A percentile compares a stretch with the other conserved stretches of the same genome.
Conservation (phyloP, 2,113 vertebrate species). For the Regulus satrapa region DNA sequence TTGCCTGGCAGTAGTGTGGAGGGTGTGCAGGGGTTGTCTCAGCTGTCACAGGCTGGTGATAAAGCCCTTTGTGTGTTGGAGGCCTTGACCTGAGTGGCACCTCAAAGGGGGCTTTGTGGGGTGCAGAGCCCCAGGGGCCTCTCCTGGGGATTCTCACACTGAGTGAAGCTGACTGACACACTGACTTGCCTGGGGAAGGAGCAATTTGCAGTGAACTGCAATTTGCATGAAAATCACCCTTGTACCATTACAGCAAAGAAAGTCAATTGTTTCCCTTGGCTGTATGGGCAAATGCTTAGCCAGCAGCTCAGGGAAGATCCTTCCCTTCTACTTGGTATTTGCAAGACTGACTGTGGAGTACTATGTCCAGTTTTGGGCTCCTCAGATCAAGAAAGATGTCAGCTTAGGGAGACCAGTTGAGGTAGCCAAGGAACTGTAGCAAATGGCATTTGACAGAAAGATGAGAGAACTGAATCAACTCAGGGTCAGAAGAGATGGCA, state of each 20-base stretch:
- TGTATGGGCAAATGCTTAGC: not conserved
- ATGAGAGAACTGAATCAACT: not conserved
- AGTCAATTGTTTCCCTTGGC: accelerated
- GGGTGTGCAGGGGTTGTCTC: not conserved
- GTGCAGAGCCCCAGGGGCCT: not conserved
- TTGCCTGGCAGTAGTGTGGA: not conserved
- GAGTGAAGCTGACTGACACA: accelerated
- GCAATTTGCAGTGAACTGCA: not conserved
- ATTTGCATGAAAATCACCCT: not conserved
- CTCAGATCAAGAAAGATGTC: not conserved
- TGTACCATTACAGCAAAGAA: not conserved
- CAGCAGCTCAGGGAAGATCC: not conserved
- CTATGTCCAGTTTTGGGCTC: not conserved
- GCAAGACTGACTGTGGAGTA: not conserved
- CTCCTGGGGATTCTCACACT: not conserved
- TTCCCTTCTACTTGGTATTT: not conserved
- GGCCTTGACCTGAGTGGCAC: not conserved
- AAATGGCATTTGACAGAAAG: not conserved
- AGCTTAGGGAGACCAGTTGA: not conserved
- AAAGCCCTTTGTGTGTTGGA: not conserved
- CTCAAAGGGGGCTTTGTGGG: not conserved
- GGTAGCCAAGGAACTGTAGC: not conserved
- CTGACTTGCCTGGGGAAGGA: not conserved
- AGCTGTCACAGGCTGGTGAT: not conserved
- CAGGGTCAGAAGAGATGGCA: not conserved